phyloP scores from a whole-genome alignment of 2,888 invertebrate genomes.

The Atherix ibis region DNA sequence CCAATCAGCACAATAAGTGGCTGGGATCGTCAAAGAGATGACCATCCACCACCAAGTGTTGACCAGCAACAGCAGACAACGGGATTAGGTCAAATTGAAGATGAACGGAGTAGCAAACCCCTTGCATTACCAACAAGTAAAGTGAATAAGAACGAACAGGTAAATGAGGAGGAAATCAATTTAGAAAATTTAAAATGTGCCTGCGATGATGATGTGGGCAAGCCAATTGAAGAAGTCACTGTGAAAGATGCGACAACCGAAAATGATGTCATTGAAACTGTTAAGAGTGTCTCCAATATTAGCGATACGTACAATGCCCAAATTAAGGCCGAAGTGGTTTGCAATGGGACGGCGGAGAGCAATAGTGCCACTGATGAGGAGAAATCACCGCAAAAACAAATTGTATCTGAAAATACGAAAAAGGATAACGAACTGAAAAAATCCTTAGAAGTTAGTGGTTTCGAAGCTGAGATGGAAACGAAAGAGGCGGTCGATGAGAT shows the following conservation, averaged over 20 bases:
- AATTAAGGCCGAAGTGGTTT: conserved; percentile 26
- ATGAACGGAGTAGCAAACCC: conserved; percentile 20
- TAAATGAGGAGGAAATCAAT: conserved; percentile 15
- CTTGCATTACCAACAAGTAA: conserved; percentile 9
- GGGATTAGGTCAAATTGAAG: conserved; percentile 26
- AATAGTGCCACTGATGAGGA: conserved; percentile 9
- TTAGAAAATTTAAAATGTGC: conserved; percentile 16
- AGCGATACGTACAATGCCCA: conserved; percentile 33
- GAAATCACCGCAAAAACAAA: conserved; percentile 9
- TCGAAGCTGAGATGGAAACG: conserved; percentile 32
- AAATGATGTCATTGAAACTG: conserved; percentile 17
- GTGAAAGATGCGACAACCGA: conserved; percentile 11
- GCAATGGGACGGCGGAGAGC: conserved; percentile 17
- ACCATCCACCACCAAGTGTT: conserved; percentile 9
- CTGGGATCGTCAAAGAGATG: conserved; percentile 57
- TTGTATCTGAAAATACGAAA: conserved; percentile 17
- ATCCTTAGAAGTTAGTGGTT: conserved; percentile 20
- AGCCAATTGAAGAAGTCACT: conserved; percentile 4
- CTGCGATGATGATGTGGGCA: conserved; percentile 15
- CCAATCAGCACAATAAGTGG: conserved; percentile 95
- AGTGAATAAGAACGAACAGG: conserved; percentile 16
- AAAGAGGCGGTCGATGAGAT: conserved; percentile 36
- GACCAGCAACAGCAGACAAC: conserved; percentile 11
- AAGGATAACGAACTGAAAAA: conserved; percentile 15
- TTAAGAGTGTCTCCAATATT: conserved; percentile 25